These are phyloP conservation scores for Calameuta idolon DNA, from an alignment of 2,888 invertebrate species.

Conservation along the genomic window DNA sequence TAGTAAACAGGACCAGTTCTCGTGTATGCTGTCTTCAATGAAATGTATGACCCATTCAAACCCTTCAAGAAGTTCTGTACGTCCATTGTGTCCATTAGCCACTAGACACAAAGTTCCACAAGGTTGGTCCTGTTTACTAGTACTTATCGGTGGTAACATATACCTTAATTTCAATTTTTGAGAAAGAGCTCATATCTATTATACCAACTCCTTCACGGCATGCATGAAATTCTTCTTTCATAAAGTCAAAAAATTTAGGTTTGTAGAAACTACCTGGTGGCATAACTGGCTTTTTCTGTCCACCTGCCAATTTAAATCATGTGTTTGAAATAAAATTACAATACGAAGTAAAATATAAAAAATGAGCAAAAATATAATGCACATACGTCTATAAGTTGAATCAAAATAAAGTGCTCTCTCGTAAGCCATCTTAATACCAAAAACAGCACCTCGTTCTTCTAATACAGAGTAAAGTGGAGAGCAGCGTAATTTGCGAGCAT, in stretches of 20 bases:
- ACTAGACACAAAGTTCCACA: no score
- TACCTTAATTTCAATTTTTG: slow-evolving; percentile 80
- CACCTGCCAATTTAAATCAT: slow-evolving; percentile 55
- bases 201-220: slow-evolving; percentile 82
- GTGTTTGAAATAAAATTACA: slow-evolving; percentile 13
- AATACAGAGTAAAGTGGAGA: slow-evolving; percentile 78
- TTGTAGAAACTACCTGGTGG: slow-evolving; percentile 76
- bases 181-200: slow-evolving; percentile 84
- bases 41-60: no score
- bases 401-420: slow-evolving; percentile 79
- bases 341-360: slow-evolving; percentile 5
- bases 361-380: neutral
- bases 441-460: slow-evolving; percentile 75
- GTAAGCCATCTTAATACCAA: slow-evolving; percentile 79
- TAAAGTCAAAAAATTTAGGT: slow-evolving; percentile 77
- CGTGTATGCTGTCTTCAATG: neutral
- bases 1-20: neutral
- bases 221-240: slow-evolving; percentile 78
- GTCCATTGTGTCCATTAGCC: neutral
- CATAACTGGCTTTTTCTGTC: slow-evolving; percentile 69
- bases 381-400: slow-evolving; percentile 69
- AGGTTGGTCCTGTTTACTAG: no score
- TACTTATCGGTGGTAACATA: slow-evolving; percentile 30
- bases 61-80: neutral
- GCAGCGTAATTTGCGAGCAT: slow-evolving; percentile 73